Conservation (phyloP, 2,888 invertebrate genomes). For the Boloria selene region DNA sequence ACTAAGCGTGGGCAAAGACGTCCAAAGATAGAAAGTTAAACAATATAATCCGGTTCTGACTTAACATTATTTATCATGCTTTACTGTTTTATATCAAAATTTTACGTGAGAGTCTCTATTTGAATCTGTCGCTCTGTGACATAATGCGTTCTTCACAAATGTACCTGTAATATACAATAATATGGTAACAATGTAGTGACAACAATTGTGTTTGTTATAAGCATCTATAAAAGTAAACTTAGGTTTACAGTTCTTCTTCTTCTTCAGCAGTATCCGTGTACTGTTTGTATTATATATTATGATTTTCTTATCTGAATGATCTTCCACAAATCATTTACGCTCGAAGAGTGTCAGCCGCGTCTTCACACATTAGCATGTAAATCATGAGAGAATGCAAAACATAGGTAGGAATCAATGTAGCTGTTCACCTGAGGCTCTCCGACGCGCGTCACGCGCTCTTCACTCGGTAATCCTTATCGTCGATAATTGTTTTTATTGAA, state of each 20-base stretch:
- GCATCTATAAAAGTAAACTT: no score
- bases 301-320: background rate
- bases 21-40: slow-evolving; percentile 32
- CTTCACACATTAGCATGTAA: slow-evolving; percentile 5
- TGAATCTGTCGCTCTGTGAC: no score
- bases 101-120: no score
- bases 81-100: background rate
- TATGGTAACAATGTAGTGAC: no score
- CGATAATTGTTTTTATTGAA: slow-evolving; percentile 24
- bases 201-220: no score
- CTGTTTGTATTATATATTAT: background rate
- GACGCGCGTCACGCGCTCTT: background rate
- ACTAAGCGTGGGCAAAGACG: slow-evolving; percentile 23
- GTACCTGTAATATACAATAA: no score
- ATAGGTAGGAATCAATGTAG: slow-evolving; percentile 11
- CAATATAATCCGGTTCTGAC: slow-evolving; percentile 37
- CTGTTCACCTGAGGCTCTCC: background rate
- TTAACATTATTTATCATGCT: background rate
- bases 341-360: slow-evolving; percentile 6
- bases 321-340: slow-evolving; percentile 1
- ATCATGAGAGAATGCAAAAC: slow-evolving; percentile 14
- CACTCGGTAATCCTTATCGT: slow-evolving; percentile 22
- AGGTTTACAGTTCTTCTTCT: no score
- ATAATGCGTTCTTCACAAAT: no score
- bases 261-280: no score